Evolutionary conservation across 1,140 invertebrate genomes (phyloP).

Genomic region (Zaprionus camerounensis): DNA sequence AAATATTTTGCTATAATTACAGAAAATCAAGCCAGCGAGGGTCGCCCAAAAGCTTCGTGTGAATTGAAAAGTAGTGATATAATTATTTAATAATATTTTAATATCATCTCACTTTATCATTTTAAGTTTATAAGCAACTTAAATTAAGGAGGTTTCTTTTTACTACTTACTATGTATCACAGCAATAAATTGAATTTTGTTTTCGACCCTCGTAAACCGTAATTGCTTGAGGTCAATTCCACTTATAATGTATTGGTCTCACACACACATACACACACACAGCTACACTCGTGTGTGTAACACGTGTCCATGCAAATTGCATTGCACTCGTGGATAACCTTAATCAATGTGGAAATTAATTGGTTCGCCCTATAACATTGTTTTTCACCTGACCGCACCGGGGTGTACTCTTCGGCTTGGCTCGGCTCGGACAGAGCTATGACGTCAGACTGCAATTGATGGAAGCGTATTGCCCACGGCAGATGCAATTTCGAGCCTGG

Average conservation of each 20-base stretch:
- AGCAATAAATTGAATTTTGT: neutral
- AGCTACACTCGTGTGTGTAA: neutral
- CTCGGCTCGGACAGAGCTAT: constrained; percentile 30
- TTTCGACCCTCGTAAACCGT: neutral
- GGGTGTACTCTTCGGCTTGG: constrained; percentile 7
- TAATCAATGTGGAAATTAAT: constrained; percentile 58
- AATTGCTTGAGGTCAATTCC: constrained; percentile 8
- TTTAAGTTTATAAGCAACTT: neutral
- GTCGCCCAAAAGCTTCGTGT: constrained; percentile 7
- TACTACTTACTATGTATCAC: too few species aligned
- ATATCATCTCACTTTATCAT: neutral
- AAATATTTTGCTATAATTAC: constrained; percentile 68
- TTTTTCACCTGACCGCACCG: constrained; percentile 36
- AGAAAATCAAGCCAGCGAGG: neutral
- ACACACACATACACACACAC: neutral
- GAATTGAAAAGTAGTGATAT: neutral
- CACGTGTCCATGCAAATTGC: constrained; percentile 23
- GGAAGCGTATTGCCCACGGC: constrained; percentile 16
- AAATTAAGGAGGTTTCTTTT: too few species aligned
- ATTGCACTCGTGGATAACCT: constrained; percentile 17
- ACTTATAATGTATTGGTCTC: neutral
- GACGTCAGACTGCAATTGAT: constrained; percentile 39
- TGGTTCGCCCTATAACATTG: constrained; percentile 51
- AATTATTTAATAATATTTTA: neutral
- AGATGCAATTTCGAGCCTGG: constrained; percentile 26